Percentiles rank a stretch among this genome's conserved stretches.
These are phyloP conservation scores for Rugalucina vietnamica DNA, from an alignment of 2,888 invertebrate genomes.

Conservation along the genomic window DNA sequence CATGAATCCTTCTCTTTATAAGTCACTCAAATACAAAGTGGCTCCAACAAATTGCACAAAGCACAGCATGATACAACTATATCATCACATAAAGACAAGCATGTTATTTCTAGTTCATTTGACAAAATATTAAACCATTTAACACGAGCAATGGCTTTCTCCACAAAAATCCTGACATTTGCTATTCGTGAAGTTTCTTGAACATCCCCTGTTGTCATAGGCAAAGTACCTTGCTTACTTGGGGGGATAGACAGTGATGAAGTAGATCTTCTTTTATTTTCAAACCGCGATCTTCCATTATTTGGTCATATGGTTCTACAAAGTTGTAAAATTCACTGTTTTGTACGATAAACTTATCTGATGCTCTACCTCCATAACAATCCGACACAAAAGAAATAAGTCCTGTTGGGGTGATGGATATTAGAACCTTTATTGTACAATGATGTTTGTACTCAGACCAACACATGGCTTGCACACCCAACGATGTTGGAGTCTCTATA, in stretches of 20 bases:
- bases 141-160: constrained; percentile 43
- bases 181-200: constrained; percentile 34
- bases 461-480: constrained; percentile 36
- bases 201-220: constrained; percentile 22
- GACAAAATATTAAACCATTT: constrained; percentile 43
- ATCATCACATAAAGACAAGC: constrained; percentile 43
- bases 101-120: constrained; percentile 31
- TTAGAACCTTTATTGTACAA: constrained; percentile 50
- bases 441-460: constrained; percentile 61
- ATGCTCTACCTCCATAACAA: constrained; percentile 52
- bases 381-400: constrained; percentile 43
- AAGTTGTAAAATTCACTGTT: constrained; percentile 41
- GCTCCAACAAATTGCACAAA: constrained; percentile 43
- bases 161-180: constrained; percentile 46
- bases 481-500: constrained; percentile 37
- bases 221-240: background rate
- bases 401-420: constrained; percentile 56
- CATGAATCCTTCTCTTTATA: too few relatives aligned
- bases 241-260: background rate
- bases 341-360: constrained; percentile 48
- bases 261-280: background rate
- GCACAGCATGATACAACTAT: constrained; percentile 42
- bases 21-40: too few relatives aligned
- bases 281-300: constrained; percentile 46
- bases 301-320: constrained; percentile 47